phyloP scores from a whole-genome alignment of 1,140 invertebrate genomes.

The Rhagoletis zephyria region DNA sequence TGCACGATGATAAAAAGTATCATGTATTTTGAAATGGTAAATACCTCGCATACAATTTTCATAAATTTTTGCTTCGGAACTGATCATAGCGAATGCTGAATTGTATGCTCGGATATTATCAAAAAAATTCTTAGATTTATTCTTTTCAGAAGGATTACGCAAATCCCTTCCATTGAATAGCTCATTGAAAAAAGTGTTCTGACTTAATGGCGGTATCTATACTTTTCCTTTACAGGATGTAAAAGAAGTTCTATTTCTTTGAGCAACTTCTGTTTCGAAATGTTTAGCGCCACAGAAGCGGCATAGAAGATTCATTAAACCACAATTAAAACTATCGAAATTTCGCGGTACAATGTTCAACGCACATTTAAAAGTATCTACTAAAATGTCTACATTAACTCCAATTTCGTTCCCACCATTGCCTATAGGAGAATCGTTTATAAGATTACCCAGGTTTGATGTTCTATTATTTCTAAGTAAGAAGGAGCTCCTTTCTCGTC shows the following conservation, averaged over 20 bases:
- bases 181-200: background rate
- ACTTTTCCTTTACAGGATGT: conserved; percentile 35
- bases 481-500: no score
- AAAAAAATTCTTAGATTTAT: background rate
- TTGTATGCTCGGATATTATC: background rate
- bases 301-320: background rate
- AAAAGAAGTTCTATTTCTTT: background rate
- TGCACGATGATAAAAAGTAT: conserved; percentile 37
- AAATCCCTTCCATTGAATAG: background rate
- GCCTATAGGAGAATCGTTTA: background rate
- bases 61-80: conserved; percentile 1
- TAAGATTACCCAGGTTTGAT: no score
- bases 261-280: background rate
- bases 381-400: no score
- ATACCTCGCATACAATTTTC: background rate
- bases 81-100: conserved; percentile 15
- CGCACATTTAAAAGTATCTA: conserved; percentile 5
- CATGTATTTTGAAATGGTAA: conserved; percentile 47
- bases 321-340: conserved; percentile 1
- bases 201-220: background rate
- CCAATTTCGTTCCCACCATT: background rate
- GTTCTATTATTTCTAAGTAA: no score
- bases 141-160: background rate
- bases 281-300: background rate
- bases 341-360: background rate